A percentile compares a stretch with the other conserved stretches of the same genome.
Evolutionary conservation across 2,888 invertebrate species (phyloP).

Genomic region (Drosophila neoperkinsi): DNA sequence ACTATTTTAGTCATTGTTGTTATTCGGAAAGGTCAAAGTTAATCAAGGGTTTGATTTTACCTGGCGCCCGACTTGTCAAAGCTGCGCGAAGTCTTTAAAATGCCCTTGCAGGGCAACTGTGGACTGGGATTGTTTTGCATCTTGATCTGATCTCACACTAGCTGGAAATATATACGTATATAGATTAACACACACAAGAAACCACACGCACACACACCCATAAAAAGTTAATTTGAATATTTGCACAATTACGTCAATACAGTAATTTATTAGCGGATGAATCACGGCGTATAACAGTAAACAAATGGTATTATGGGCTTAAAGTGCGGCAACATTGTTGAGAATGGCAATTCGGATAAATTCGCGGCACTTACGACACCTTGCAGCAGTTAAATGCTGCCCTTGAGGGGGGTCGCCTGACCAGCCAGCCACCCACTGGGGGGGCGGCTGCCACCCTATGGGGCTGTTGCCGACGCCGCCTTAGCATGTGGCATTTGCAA

Average conservation of each 20-base stretch:
- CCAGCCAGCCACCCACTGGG: conserved; percentile 54
- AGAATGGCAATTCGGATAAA: conserved; percentile 28
- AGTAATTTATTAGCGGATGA: conserved; percentile 41
- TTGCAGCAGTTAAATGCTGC: conserved; percentile 54
- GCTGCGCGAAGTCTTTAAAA: conserved; percentile 96
- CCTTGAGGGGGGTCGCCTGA: conserved; percentile 66
- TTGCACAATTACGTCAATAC: conserved; percentile 54
- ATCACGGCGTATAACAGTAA: conserved; percentile 50
- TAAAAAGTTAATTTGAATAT: conserved; percentile 23
- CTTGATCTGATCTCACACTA: conserved; percentile 32
- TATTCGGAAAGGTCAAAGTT: conserved; percentile 45
- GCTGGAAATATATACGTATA: conserved; percentile 25
- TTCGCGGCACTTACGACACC: conserved; percentile 70
- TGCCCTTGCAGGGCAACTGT: conserved; percentile 89
- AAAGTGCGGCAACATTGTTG: conserved; percentile 37
- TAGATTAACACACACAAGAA: background rate
- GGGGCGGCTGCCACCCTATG: conserved; percentile 50
- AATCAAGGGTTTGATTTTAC: conserved; percentile 69
- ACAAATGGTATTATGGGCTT: conserved; percentile 33
- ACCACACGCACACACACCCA: background rate
- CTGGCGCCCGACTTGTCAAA: conserved; percentile 89
- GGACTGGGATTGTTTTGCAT: conserved; percentile 85
- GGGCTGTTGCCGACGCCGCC: conserved; percentile 21
- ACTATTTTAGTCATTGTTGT: conserved; percentile 3
- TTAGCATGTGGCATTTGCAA: conserved; percentile 62